These are phyloP conservation scores for Anadara kagoshimensis DNA, from an alignment of 1,140 invertebrate genomes.

Conservation along the genomic window DNA sequence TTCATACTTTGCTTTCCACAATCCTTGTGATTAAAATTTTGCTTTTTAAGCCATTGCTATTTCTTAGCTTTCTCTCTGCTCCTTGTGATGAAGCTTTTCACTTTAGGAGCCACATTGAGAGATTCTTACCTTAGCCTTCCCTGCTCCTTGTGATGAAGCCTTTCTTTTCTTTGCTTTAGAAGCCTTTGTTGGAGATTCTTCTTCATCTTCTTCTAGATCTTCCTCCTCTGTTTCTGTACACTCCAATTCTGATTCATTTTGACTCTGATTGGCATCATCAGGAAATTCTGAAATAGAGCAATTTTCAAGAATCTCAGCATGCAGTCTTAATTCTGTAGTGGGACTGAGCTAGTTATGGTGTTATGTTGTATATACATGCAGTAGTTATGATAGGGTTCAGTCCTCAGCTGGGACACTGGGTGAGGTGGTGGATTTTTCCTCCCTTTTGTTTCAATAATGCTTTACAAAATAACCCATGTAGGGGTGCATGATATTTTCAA, in stretches of 20 bases:
- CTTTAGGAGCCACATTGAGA: not conserved
- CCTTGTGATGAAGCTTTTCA: not conserved
- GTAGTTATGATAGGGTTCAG: not conserved
- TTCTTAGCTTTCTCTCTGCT: no score
- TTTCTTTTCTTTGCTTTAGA: constrained; percentile 50
- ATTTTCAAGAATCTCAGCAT: not conserved
- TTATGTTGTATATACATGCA: not conserved
- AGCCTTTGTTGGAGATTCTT: constrained; percentile 22
- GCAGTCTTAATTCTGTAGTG: not conserved
- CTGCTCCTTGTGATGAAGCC: constrained; percentile 27
- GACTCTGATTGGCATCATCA: constrained; percentile 44
- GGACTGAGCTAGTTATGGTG: not conserved
- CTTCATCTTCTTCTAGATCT: constrained; percentile 44
- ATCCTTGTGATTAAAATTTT: no score
- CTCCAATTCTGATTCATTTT: constrained; percentile 52
- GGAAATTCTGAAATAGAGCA: constrained; percentile 44
- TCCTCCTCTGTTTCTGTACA: constrained; percentile 49
- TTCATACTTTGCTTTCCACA: no score
- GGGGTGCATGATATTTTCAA: no score
- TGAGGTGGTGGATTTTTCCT: not conserved
- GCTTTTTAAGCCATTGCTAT: no score
- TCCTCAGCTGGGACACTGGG: not conserved
- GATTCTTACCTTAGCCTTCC: constrained; percentile 46
- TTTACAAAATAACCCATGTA: not conserved
- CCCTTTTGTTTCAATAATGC: not conserved